These are phyloP conservation scores for Hirtodrosophila duncani DNA, from an alignment of 2,888 invertebrate genomes.

Conservation along the genomic window DNA sequence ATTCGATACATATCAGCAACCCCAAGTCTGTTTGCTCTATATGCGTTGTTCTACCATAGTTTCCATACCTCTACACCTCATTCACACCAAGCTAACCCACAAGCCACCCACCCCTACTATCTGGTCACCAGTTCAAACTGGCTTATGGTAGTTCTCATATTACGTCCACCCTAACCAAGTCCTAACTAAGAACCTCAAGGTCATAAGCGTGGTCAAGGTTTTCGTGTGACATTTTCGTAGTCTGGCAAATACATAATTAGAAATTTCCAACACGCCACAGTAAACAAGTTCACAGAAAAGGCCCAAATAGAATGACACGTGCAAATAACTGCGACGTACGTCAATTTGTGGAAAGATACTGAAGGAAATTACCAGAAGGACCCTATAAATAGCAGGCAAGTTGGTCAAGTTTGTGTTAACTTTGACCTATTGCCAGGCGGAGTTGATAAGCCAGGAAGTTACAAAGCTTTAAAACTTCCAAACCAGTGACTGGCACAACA, in stretches of 20 bases:
- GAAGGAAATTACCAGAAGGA: slow-evolving; percentile 1
- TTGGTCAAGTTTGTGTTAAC: slow-evolving; percentile 14
- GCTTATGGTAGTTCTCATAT: too few species aligned
- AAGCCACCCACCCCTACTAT: too few species aligned
- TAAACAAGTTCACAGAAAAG: slow-evolving; percentile 38
- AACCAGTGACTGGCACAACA: slow-evolving; percentile 2
- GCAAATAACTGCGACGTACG: slow-evolving; percentile 21
- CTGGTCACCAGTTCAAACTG: too few species aligned
- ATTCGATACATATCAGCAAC: too few species aligned
- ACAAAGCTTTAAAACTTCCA: slow-evolving; percentile 10
- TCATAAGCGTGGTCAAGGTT: slow-evolving; percentile 42
- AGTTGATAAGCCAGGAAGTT: slow-evolving; percentile 30
- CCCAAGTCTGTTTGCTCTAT: too few species aligned
- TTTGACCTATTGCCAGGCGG: slow-evolving; percentile 25
- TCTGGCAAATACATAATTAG: slow-evolving; percentile 12
- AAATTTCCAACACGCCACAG: slow-evolving; percentile 29
- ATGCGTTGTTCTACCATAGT: too few species aligned
- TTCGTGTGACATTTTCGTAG: slow-evolving; percentile 35
- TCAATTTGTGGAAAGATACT: slow-evolving; percentile 19
- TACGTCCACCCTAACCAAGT: background rate
- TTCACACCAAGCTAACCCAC: too few species aligned
- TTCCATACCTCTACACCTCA: too few species aligned
- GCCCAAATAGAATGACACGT: too few species aligned
- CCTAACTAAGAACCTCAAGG: slow-evolving; percentile 23
- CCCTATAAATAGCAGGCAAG: slow-evolving; percentile 1